phyloP scores from a whole-genome alignment of 2,113 vertebrate species.

The Tauraco erythrolophus region DNA sequence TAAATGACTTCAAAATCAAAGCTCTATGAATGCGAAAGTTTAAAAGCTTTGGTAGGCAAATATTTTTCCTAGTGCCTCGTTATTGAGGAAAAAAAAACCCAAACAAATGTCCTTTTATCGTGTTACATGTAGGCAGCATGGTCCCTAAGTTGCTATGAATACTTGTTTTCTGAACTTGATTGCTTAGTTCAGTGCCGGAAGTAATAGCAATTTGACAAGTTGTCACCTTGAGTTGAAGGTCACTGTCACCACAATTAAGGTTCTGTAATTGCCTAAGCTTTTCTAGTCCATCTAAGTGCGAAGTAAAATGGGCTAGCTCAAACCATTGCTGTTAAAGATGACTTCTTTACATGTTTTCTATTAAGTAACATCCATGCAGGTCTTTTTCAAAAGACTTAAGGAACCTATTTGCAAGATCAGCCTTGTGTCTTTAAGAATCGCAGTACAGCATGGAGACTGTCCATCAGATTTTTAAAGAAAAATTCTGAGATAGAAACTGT shows the following conservation, averaged over 20 bases:
- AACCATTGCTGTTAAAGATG: background rate
- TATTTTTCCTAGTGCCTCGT: background rate
- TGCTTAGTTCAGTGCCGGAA: background rate
- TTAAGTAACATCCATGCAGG: background rate
- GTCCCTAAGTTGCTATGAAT: background rate
- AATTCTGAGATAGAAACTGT: background rate
- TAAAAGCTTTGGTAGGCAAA: background rate
- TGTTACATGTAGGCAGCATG: background rate
- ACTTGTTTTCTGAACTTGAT: background rate
- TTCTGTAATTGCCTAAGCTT: background rate
- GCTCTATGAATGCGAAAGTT: background rate
- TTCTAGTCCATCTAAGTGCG: background rate
- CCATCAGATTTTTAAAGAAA: background rate
- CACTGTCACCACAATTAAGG: background rate
- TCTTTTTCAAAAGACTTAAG: background rate
- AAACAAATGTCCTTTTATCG: background rate
- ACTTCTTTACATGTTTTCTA: background rate
- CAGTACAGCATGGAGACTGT: background rate
- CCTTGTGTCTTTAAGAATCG: background rate
- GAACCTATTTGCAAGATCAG: background rate
- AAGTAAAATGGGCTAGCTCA: background rate
- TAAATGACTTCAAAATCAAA: background rate
- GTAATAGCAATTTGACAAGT: background rate
- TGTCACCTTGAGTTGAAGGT: background rate
- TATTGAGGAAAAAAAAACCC: fast-evolving